Percentiles rank a stretch among this genome's conserved stretches.
Conservation (phyloP, 1,140 invertebrate genomes). For the Diabrotica virgifera region DNA sequence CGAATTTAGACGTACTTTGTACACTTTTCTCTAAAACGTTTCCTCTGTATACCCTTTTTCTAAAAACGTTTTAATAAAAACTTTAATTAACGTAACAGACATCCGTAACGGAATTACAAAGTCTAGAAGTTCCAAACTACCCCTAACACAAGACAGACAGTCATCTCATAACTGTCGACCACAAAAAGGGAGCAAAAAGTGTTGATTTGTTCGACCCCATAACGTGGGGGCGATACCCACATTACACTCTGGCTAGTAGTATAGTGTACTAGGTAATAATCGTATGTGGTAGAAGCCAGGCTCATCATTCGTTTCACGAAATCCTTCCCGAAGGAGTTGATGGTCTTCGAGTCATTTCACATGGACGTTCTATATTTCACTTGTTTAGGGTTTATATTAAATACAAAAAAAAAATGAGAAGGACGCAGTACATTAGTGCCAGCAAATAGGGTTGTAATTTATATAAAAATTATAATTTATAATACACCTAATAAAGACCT, state of each 20-base stretch:
- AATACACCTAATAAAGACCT: background rate
- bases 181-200: slow-evolving; percentile 2
- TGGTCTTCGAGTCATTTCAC: background rate
- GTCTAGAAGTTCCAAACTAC: too few species aligned
- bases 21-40: too few species aligned
- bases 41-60: too few species aligned
- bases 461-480: background rate
- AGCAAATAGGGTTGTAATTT: background rate
- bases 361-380: background rate
- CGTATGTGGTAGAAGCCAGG: background rate
- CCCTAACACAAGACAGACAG: background rate
- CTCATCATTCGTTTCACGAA: background rate
- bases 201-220: slow-evolving; percentile 1
- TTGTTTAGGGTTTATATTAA: background rate
- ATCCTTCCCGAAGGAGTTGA: background rate
- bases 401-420: background rate
- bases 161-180: background rate
- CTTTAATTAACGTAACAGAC: too few species aligned
- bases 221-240: slow-evolving; percentile 1
- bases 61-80: too few species aligned
- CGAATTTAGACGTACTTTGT: too few species aligned
- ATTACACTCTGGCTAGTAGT: background rate
- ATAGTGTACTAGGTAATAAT: background rate
- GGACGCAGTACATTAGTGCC: background rate
- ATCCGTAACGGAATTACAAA: too few species aligned